Evolutionary conservation across 1,140 invertebrate genomes (phyloP), one percentile per base, ranked within the genome.

Genomic region (Drosophila ercepeae): DNA sequence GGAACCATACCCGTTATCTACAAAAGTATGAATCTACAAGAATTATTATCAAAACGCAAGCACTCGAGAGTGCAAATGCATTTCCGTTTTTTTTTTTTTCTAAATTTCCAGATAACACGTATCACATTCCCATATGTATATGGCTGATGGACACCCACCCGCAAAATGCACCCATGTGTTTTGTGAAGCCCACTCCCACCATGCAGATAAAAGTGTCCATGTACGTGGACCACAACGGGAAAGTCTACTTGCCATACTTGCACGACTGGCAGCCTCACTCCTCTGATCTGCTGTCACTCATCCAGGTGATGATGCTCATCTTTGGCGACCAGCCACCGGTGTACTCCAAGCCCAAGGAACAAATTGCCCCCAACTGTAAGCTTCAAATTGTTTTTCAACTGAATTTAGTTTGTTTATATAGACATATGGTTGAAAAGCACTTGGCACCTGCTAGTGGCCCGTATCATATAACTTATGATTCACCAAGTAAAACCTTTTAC

Each of bases 121-220:
- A 99, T 92, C 98, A 99, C 92, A 99, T 99, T 92, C 99, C 99
- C 32, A 95, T 99, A 21, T 96, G 96, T 91, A 96, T 99, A 78
- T 99, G 97, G 97, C 89, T 99, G 23, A 95, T 98, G 94, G 97
- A 99, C 89, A 99, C 97, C 21, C 97, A 99, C 94, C 99, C 99
- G 1, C 95, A 97, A 89, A 97, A 98, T 92, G 97, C 98, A 14
- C 99, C 99, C n/a, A 96, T 99, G 91, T 99, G 98, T 90, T 99
- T 96, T 92, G 99, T 99, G 0, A 97, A 95, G 92, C 99, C 99
- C 34, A 99, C 99, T 4, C 60, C 94, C 51, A 97, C 97, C 65
- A 99, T 99, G 99, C 94, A 95, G 52, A 98, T 99, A 60, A 99
- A 98, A 93, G 94, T 96, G 14, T 99, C 98, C 13, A 95, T 95